Base-by-base conservation (phyloP, 2,797 vertebrate genomes). In the Silurus lanzhouensis region DNA sequence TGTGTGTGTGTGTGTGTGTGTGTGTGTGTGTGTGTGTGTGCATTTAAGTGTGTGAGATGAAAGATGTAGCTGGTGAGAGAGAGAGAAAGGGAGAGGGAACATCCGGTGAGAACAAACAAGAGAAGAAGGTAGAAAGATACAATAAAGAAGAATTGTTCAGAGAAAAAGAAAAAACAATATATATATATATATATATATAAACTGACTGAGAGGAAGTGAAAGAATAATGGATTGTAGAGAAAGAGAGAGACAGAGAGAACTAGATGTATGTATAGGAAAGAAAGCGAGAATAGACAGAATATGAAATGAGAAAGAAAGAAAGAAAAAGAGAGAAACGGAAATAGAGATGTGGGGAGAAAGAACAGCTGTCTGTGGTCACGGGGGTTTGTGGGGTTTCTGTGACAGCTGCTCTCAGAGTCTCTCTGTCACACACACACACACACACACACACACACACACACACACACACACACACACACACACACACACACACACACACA, bases 361-460 rank as follows among this genome's bases (percentile, higher is more conserved):
- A 77, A 60, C 94, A 95, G 94, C 94, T 95, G 94, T 89, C 90
- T 91, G 88, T 89, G 84, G 82, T 84, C 27, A 20, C 2, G 75
- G 27, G 74, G 46, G 84, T 57, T 61, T 87, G 87, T 76, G 84
- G 82, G 87, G 57, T 81, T 71, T 85, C 83, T 84, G 66, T 46
- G 91, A 94, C 94, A 95, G 94, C 93, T 95, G 93, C 88, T 86
- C 87, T 87, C 75, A 60, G 57, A 25, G 55, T 77, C 57, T 60
- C 57, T 60, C 75, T 77, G 25, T 77, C 48, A 20, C 25, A 31
- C 25, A 57, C 15, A 76, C n/a, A 76, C 72, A 76, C n/a, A 76
- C 72, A 55, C 72, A 75, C 72, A 75, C 72, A 75, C 20, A 82
- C 78, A 87, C 87, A 84, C 7, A 84, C 58, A 78, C 61, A 31